These are phyloP conservation scores for Rhagologus leucostigma DNA, from an alignment of 2,113 vertebrate genomes.

Conservation along the genomic window DNA sequence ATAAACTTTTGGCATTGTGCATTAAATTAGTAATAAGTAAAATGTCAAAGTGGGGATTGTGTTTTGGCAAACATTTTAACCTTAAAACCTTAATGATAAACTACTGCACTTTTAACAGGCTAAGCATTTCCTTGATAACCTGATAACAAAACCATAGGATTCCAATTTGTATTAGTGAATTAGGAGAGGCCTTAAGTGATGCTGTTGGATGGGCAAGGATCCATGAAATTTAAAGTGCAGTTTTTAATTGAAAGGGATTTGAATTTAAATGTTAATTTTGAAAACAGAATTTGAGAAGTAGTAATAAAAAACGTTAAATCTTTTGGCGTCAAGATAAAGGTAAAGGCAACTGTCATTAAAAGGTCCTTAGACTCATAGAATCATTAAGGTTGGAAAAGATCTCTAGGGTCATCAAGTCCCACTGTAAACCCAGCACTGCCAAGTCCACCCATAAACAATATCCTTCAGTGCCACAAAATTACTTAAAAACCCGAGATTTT, in stretches of 20 bases:
- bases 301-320: not conserved
- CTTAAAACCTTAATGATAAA: not conserved
- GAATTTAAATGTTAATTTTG: not conserved
- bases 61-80: not conserved
- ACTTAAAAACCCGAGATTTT: not conserved
- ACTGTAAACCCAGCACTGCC: not conserved
- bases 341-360: not conserved
- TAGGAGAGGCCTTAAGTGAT: not conserved
- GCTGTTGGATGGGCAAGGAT: not conserved
- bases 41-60: not conserved
- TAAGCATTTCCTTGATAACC: not conserved
- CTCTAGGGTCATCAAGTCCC: not conserved
- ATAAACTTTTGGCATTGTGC: not conserved
- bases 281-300: not conserved
- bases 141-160: not conserved
- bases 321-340: not conserved
- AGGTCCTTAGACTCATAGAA: not conserved
- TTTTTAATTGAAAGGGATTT: not conserved
- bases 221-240: not conserved
- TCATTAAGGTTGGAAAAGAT: not conserved
- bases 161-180: not conserved
- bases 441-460: not conserved
- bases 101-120: not conserved
- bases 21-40: not conserved
- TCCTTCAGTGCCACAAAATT: not conserved